These are phyloP conservation scores for Imbricaverruca yamaguchii DNA, from an alignment of 2,888 invertebrate species.

Conservation along the genomic window DNA sequence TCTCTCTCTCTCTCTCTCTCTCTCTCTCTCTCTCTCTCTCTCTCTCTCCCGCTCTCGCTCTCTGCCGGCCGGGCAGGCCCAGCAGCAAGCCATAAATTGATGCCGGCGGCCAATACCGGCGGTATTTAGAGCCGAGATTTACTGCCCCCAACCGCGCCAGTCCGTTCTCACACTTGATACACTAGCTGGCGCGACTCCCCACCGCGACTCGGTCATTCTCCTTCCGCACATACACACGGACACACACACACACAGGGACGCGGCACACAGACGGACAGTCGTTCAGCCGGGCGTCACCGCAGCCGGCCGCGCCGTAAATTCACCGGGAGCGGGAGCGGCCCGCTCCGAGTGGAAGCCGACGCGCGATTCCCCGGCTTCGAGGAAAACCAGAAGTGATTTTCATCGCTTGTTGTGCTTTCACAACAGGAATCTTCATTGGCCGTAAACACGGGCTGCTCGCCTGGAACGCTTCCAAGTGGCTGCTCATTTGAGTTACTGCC, in stretches of 20 bases:
- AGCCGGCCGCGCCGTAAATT: conserved; percentile 20
- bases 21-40: not conserved
- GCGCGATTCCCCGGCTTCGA: not conserved
- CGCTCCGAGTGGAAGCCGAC: not conserved
- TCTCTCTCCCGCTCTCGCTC: not conserved
- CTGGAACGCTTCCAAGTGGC: too few species aligned
- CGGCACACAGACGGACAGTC: not conserved
- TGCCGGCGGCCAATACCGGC: not conserved
- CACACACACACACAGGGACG: not conserved
- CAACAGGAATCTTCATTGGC: conserved; percentile 1
- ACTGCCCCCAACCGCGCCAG: not conserved
- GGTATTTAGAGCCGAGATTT: conserved; percentile 10
- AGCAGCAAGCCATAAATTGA: not conserved
- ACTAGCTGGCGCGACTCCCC: not conserved
- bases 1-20: not conserved
- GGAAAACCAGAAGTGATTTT: not conserved
- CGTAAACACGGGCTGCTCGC: too few species aligned
- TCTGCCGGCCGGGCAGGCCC: not conserved
- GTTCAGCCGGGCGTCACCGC: not conserved
- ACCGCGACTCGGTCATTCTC: not conserved
- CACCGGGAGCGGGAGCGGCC: conserved; percentile 14
- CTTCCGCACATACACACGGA: not conserved
- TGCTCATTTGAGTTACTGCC: too few species aligned
- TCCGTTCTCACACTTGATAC: not conserved
- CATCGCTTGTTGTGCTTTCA: not conserved